phyloP scores from a whole-genome alignment of 2,888 invertebrate genomes.

The Xylota sylvarum region DNA sequence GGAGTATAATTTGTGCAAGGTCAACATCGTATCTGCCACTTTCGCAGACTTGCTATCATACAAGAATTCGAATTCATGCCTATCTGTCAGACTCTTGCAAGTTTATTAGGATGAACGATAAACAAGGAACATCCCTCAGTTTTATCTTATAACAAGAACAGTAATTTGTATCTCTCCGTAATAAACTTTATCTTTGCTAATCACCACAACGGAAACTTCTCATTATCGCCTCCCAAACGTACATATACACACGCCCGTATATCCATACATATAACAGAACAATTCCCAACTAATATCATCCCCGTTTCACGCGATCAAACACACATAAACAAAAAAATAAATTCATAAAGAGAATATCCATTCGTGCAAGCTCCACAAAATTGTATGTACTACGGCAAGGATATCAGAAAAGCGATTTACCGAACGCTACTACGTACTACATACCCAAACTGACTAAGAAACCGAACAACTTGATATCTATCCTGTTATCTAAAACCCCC shows the following conservation, averaged over 20 bases:
- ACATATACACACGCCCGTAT: neutral
- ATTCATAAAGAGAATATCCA: slow-evolving; percentile 60
- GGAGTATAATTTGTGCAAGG: slow-evolving; percentile 9
- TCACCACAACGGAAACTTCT: slow-evolving; percentile 64
- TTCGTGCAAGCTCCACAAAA: neutral
- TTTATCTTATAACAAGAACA: slow-evolving; percentile 20
- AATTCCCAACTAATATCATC: slow-evolving; percentile 24
- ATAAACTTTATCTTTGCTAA: slow-evolving; percentile 56
- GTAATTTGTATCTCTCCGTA: slow-evolving; percentile 44
- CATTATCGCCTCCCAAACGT: slow-evolving; percentile 33
- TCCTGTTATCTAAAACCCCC: slow-evolving; percentile 20
- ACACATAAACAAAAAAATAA: slow-evolving; percentile 36
- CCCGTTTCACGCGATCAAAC: slow-evolving; percentile 56
- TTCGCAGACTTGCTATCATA: neutral
- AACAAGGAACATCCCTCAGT: slow-evolving; percentile 34
- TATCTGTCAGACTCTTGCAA: slow-evolving; percentile 34
- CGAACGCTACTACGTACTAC: slow-evolving; percentile 13
- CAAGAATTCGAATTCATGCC: slow-evolving; percentile 22
- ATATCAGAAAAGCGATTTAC: slow-evolving; percentile 23
- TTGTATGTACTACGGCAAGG: neutral
- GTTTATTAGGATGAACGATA: slow-evolving; percentile 46
- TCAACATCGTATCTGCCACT: slow-evolving; percentile 11
- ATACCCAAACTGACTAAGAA: slow-evolving; percentile 31
- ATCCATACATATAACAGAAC: neutral
- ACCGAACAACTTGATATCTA: slow-evolving; percentile 40